A percentile compares a stretch with the other conserved stretches of the same genome.
phyloP scores from a whole-genome alignment of 37 sponge, comb jelly and placozoan species.

The Ephydatia muelleri region DNA sequence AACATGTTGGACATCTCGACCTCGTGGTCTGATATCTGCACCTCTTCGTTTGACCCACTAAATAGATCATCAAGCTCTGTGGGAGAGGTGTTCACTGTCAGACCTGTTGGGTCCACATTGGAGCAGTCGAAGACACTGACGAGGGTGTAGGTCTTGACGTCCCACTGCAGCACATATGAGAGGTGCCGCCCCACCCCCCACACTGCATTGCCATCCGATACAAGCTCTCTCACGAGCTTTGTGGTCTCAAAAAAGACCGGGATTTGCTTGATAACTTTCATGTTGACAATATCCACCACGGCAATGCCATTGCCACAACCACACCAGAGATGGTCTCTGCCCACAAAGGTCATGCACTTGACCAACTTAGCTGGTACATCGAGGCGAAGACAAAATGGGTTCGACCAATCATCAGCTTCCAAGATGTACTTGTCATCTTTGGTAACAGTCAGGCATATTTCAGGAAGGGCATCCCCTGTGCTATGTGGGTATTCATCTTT shows the following conservation, averaged over 20 bases:
- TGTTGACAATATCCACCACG: constrained; percentile 60
- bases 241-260: constrained; percentile 64
- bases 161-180: constrained; percentile 82
- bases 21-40: too few species aligned
- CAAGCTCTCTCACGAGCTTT: constrained; percentile 72
- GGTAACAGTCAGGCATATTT: too few species aligned
- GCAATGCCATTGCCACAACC: constrained; percentile 75
- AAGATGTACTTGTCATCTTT: constrained; percentile 50
- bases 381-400: constrained; percentile 61
- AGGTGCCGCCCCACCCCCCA: constrained; percentile 87
- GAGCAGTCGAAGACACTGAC: constrained; percentile 70
- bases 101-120: constrained; percentile 67
- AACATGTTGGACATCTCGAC: too few species aligned
- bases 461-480: constrained; percentile 27
- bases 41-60: constrained; percentile 21
- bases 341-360: constrained; percentile 78
- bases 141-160: constrained; percentile 55
- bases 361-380: constrained; percentile 36
- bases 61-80: constrained; percentile 36
- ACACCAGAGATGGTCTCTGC: constrained; percentile 74
- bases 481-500: too few species aligned
- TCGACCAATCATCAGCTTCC: constrained; percentile 77
- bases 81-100: constrained; percentile 19
- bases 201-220: constrained; percentile 60
- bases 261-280: constrained; percentile 50